Base-by-base conservation (phyloP, 1,140 invertebrate genomes). In the Drosophila ambigua region DNA sequence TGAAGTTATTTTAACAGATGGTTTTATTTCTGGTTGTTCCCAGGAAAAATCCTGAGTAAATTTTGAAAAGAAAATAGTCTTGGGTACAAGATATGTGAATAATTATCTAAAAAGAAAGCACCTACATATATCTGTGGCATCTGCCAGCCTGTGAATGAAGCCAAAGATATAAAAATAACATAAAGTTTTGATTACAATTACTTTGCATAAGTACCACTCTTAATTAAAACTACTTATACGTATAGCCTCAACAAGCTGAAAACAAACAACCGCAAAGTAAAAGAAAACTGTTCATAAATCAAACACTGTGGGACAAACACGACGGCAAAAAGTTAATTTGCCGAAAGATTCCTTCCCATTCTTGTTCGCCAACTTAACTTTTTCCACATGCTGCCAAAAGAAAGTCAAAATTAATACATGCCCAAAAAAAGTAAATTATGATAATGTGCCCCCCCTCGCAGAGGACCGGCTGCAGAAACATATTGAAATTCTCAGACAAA, bases 401-500 rank as follows among this genome's bases (percentile, higher is more conserved):
- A 39, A 48, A 43, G 24, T 71, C 65, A 72, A 53, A 72, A 75
- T 78, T 87, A 68, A 85, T 81, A 78, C 58, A 66, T 51, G 64
- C 20, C 65, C 41, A 68, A 65, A 50, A 46, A 49, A 45, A 28
- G 26, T 62, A 73, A 79, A 80, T 67, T 61, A 83, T 76, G 67
- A 84, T 79, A 73, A 83, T 75, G 58, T 55, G 67, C 4, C 52
- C 8, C 41, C 43, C 26, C 23, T 39, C 1, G 0, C 9, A 2
- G 24, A 13, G 16, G 26, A 15, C 35, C 16, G 28, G 43, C 41
- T 26, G 39, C 28, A 67, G 49, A 35, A 77, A 61, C 82, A 81
- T 85, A 85, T 85, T 82, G 82, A 81, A 81, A 82, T 87, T 81
- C 74, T 69, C 74, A 87, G 82, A 82, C 78, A 78, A 77, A 87